Evolutionary conservation across 2,888 invertebrate species (phyloP), one percentile per base, ranked within the genome.

Genomic region (Idaea biselata): DNA sequence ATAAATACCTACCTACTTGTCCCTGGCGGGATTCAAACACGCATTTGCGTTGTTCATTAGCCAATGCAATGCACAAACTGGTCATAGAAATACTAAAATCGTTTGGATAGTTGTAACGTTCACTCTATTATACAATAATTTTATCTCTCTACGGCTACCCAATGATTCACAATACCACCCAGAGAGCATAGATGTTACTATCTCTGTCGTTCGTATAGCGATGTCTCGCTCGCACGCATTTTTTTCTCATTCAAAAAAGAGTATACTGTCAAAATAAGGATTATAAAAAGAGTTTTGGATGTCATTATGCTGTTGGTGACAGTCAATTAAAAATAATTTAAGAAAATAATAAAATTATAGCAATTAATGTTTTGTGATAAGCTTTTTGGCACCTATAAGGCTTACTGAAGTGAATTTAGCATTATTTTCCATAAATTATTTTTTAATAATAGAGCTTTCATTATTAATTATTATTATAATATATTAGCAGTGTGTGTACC

Each of bases 231-330:
- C 75, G 55, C 61, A 25, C 73, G 63, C 63, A 7, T 71, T 76
- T 84, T 88, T 89, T 88, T 88, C 83, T 83, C 81, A 44, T 44
- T 44, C 87, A 89, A 89, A 91, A 88, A 89, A 86, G 82, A 87
- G 87, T 87, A 86, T 83, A 87, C 89, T 91, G 91, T 92, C 91
- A 92, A 92, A 92, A 92, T 92, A 91, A 91, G 89, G 89, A 91
- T 91, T 91, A 90, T 90, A 89, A 88, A 44, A 86, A 90, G 85
- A 78, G 79, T 85, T 44, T 86, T 86, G 91, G 84, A 89, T 70
- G 73, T 79, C 14, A 53, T 86, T 82, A 90, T 90, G 87, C 84
- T 75, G 73, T 63, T 69, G 61, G 63, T 60, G 33, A 64, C 68
- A 68, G 55, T 57, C 63, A 55, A 18, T 64, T 63, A 62, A 58